Conservation (phyloP, 37 sponge, comb jelly and placozoan genomes). For the Agelas oroides region DNA sequence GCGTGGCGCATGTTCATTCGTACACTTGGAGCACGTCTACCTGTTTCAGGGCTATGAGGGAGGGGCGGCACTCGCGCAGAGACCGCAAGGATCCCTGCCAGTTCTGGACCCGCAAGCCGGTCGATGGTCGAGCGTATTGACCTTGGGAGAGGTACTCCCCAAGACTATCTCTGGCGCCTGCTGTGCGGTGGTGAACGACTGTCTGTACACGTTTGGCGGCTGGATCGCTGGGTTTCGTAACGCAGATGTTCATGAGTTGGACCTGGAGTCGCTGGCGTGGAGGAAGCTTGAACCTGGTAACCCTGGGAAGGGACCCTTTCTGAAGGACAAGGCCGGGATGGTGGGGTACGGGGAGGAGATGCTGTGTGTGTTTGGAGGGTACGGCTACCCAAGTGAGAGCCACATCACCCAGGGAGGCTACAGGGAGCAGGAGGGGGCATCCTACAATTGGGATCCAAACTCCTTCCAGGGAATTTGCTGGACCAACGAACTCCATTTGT, state of each 20-base stretch:
- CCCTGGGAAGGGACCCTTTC: slow-evolving; percentile 28
- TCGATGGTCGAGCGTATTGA: too few relatives aligned
- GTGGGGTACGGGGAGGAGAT: slow-evolving; percentile 49
- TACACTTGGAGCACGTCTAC: background rate
- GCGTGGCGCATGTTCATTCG: slow-evolving; percentile 12
- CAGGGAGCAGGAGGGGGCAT: slow-evolving; percentile 23
- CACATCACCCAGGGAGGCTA: background rate
- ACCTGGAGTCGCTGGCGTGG: slow-evolving; percentile 33
- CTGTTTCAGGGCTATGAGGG: slow-evolving; percentile 5
- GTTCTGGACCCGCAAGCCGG: too few relatives aligned
- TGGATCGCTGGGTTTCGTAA: slow-evolving; percentile 19
- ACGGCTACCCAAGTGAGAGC: slow-evolving; percentile 35
- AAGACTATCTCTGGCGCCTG: background rate
- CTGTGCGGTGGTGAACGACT: slow-evolving; percentile 11
- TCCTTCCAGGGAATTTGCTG: slow-evolving; percentile 25
- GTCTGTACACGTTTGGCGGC: slow-evolving; percentile 54
- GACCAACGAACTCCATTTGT: slow-evolving; percentile 82
- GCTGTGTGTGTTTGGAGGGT: slow-evolving; percentile 74
- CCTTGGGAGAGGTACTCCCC: background rate
- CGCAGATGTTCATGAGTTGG: slow-evolving; percentile 32
- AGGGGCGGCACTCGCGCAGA: too few relatives aligned
- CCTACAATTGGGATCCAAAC: slow-evolving; percentile 17
- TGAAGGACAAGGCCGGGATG: slow-evolving; percentile 67
- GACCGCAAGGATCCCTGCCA: too few relatives aligned
- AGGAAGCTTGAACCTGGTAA: background rate